Evolutionary conservation across 2,113 vertebrate species (phyloP).

Genomic region (Cheirogaleus medius): DNA sequence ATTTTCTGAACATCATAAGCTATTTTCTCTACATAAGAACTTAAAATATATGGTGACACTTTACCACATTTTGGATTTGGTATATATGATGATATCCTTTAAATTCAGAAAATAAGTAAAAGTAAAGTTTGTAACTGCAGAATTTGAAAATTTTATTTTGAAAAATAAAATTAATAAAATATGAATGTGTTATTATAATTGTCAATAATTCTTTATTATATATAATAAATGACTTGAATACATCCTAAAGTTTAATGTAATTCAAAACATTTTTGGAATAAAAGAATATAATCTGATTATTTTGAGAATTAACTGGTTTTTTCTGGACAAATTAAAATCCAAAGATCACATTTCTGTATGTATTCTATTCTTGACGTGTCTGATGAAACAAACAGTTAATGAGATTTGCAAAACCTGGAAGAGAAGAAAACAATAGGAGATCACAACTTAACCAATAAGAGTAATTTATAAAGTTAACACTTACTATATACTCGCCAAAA

Average conservation of each 20-base stretch:
- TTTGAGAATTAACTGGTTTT: constrained; percentile 16
- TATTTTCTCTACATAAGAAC: background rate
- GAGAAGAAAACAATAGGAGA: constrained; percentile 13
- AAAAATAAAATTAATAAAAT: background rate
- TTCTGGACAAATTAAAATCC: background rate
- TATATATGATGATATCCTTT: background rate
- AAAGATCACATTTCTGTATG: constrained; percentile 19
- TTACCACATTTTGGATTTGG: background rate
- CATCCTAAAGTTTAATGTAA: background rate
- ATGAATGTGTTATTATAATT: background rate
- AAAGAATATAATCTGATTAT: background rate
- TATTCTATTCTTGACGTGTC: constrained; percentile 56
- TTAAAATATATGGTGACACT: background rate
- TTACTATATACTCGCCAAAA: background rate
- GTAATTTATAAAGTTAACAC: background rate
- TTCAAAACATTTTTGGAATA: background rate
- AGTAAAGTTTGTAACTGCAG: background rate
- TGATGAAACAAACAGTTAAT: constrained; percentile 29
- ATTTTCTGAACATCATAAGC: background rate
- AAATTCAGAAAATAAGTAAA: constrained; percentile 5
- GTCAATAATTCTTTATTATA: background rate
- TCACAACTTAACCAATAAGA: background rate
- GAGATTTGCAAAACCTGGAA: constrained; percentile 70
- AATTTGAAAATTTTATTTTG: background rate
- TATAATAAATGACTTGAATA: background rate